phyloP scores from a whole-genome alignment of 2,797 vertebrate genomes.

The Sebastes reedi region DNA sequence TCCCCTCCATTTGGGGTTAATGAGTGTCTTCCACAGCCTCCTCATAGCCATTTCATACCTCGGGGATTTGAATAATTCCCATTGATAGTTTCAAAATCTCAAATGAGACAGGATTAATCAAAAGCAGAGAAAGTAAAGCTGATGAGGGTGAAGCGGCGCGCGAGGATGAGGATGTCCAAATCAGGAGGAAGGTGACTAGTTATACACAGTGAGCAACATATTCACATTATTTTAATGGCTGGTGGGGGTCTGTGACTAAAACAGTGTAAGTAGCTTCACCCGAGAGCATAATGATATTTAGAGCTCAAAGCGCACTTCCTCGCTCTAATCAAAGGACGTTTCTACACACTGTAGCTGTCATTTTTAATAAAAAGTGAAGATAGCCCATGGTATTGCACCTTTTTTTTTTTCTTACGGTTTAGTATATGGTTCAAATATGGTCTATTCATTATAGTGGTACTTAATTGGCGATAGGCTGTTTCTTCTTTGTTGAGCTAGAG shows the following conservation, averaged over 20 bases:
- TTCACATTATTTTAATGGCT: constrained; percentile 61
- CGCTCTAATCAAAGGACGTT: constrained; percentile 54
- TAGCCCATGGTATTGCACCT: constrained; percentile 10
- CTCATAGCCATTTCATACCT: constrained; percentile 80
- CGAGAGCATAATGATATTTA: constrained; percentile 61
- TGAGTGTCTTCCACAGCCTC: constrained; percentile 78
- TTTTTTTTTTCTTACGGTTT: background rate
- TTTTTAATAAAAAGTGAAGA: constrained; percentile 55
- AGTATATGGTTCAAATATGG: constrained; percentile 32
- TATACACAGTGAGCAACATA: constrained; percentile 41
- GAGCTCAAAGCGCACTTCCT: constrained; percentile 36
- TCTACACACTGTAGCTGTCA: constrained; percentile 45
- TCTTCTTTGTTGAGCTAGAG: background rate
- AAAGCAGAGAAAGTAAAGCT: constrained; percentile 74
- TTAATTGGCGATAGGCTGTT: constrained; percentile 23
- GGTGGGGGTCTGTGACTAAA: constrained; percentile 67
- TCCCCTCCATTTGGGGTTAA: constrained; percentile 80
- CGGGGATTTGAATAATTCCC: constrained; percentile 83
- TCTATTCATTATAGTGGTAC: constrained; percentile 26
- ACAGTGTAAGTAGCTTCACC: constrained; percentile 58
- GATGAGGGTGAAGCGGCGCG: constrained; percentile 59
- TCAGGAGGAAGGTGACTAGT: constrained; percentile 63
- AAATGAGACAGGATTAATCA: constrained; percentile 81
- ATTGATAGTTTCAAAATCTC: constrained; percentile 82
- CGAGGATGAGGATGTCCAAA: constrained; percentile 68